These are phyloP conservation scores for Pogonocichla stellata DNA, from an alignment of 2,113 vertebrate species.

Conservation along the genomic window DNA sequence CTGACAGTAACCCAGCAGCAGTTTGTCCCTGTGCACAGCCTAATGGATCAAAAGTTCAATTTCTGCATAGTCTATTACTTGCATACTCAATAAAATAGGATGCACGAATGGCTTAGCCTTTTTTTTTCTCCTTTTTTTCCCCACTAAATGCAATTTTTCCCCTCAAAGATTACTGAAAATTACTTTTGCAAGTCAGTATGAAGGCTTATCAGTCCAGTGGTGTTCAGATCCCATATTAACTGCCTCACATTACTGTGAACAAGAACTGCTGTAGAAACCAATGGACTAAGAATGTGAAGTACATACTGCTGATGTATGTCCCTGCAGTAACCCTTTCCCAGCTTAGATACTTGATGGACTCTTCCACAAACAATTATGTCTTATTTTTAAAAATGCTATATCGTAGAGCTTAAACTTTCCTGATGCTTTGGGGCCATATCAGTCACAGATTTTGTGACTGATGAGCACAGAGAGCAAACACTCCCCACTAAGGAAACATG, in stretches of 20 bases:
- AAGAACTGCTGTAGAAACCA: slow-evolving; percentile 37
- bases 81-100: slow-evolving; percentile 46
- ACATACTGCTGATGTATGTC: background rate
- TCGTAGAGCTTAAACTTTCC: background rate
- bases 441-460: background rate
- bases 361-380: background rate
- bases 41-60: slow-evolving; percentile 36
- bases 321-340: slow-evolving; percentile 10
- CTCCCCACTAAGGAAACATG: background rate
- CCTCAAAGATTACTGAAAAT: slow-evolving; percentile 69
- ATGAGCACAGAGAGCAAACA: slow-evolving; percentile 17
- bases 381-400: background rate
- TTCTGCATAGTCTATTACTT: slow-evolving; percentile 35
- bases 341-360: background rate
- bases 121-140: background rate
- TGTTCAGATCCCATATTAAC: slow-evolving; percentile 60
- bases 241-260: slow-evolving; percentile 30
- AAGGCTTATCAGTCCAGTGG: slow-evolving; percentile 61
- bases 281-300: slow-evolving; percentile 22
- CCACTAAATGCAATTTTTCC: slow-evolving; percentile 68
- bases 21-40: slow-evolving; percentile 21
- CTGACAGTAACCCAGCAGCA: background rate
- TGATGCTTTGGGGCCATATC: background rate
- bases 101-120: slow-evolving; percentile 28
- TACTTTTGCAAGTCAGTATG: slow-evolving; percentile 63